A percentile compares a stretch with the other conserved stretches of the same genome.
Conservation (phyloP, 2,113 vertebrate genomes). For the Sinocyclocheilus grahami region DNA sequence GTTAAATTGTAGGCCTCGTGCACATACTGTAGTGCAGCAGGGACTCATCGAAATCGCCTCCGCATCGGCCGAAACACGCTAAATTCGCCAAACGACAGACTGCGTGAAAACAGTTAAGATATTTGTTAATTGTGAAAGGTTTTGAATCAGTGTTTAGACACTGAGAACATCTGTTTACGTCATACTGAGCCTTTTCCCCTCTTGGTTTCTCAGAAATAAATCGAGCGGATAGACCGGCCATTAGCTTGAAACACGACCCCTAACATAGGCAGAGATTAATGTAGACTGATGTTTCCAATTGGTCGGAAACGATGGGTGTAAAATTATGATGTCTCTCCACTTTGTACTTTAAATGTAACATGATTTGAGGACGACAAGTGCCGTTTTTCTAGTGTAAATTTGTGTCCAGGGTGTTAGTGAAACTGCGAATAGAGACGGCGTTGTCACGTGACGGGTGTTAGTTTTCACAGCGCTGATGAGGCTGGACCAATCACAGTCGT, state of each 20-base stretch:
- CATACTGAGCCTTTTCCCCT: background rate
- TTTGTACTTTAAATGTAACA: background rate
- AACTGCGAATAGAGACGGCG: no score
- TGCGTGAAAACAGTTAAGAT: background rate
- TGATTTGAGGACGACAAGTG: background rate
- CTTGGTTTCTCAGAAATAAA: constrained; percentile 7
- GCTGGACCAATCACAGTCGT: background rate
- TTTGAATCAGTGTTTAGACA: background rate
- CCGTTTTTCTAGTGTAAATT: background rate
- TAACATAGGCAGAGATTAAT: background rate
- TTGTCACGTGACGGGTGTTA: background rate
- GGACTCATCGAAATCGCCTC: constrained; percentile 14
- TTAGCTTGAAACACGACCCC: no score
- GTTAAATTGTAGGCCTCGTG: constrained; percentile 21
- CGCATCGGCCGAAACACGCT: background rate
- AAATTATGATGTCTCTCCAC: background rate
- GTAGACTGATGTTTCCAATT: background rate
- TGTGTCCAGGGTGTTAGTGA: background rate
- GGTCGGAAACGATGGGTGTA: background rate
- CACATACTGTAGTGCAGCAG: constrained; percentile 10
- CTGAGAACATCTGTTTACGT: constrained; percentile 21
- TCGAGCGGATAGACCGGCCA: background rate
- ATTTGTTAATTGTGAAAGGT: background rate
- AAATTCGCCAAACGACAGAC: background rate
- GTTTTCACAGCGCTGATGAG: background rate